Conservation (phyloP, 1,140 invertebrate genomes). For the Lycorma delicatula region DNA sequence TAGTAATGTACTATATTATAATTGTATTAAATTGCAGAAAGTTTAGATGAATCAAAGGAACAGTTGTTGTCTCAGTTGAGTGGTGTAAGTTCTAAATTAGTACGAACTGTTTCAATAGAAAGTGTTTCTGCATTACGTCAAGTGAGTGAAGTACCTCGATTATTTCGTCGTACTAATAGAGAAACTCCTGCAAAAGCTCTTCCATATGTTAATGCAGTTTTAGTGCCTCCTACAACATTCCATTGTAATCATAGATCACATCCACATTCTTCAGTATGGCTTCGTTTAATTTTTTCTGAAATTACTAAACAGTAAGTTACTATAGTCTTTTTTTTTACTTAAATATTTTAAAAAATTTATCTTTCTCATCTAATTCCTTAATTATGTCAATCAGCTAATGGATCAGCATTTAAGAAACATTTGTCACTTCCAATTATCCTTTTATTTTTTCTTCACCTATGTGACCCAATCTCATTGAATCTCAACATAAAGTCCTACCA, state of each 20-base stretch:
- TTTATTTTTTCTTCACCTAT: no score
- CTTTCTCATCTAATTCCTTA: no score
- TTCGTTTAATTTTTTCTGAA: constrained; percentile 48
- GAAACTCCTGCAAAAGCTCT: constrained; percentile 72
- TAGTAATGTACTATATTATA: no score
- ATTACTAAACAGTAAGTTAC: constrained; percentile 57
- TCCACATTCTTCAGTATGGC: constrained; percentile 43
- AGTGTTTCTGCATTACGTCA: constrained; percentile 52
- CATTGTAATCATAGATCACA: constrained; percentile 45
- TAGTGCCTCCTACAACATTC: constrained; percentile 54
- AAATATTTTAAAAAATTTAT: no score
- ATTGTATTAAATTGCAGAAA: constrained; percentile 37
- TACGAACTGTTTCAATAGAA: constrained; percentile 46
- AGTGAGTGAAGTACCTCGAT: constrained; percentile 83
- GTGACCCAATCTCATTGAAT: no score
- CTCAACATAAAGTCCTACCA: no score
- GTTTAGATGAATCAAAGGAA: constrained; percentile 42
- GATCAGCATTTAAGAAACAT: no score
- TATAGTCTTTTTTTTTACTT: constrained; percentile 3
- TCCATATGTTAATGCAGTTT: constrained; percentile 61
- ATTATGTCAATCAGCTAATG: no score
- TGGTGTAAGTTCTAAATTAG: constrained; percentile 46
- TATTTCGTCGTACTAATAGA: constrained; percentile 88
- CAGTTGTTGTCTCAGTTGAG: constrained; percentile 42
- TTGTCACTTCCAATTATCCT: no score